phyloP scores from a whole-genome alignment of 2,797 vertebrate genomes.

The Argya squamiceps region DNA sequence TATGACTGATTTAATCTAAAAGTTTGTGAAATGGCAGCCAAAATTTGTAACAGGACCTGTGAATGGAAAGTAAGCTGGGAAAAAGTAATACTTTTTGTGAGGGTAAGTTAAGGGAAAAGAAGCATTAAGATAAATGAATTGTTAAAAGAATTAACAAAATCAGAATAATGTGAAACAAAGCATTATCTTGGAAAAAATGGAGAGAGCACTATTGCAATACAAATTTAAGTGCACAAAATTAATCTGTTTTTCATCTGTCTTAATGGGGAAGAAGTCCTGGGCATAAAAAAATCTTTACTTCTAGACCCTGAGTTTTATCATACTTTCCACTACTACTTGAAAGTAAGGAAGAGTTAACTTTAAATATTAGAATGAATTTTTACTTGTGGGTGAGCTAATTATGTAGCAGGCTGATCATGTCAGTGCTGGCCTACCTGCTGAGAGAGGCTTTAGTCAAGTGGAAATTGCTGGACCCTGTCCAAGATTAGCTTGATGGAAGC shows the following conservation, averaged over 20 bases:
- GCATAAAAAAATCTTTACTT: background rate
- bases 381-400: background rate
- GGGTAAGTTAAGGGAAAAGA: background rate
- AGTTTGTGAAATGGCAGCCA: background rate
- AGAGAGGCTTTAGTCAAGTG: background rate
- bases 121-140: background rate
- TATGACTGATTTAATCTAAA: background rate
- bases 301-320: background rate
- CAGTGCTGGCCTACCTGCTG: background rate
- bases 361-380: background rate
- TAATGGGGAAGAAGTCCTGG: background rate
- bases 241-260: background rate
- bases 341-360: background rate
- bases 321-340: background rate
- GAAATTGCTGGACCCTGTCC: background rate
- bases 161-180: background rate
- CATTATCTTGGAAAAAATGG: background rate
- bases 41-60: background rate
- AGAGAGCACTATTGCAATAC: background rate
- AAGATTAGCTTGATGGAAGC: background rate
- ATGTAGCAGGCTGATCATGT: background rate
- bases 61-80: background rate
- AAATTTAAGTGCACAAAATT: background rate
- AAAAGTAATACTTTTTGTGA: background rate
- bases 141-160: background rate